Percentiles rank a stretch among this genome's conserved stretches.
Conservation (phyloP, 2,888 invertebrate genomes). For the Pterobdella sp. region DNA sequence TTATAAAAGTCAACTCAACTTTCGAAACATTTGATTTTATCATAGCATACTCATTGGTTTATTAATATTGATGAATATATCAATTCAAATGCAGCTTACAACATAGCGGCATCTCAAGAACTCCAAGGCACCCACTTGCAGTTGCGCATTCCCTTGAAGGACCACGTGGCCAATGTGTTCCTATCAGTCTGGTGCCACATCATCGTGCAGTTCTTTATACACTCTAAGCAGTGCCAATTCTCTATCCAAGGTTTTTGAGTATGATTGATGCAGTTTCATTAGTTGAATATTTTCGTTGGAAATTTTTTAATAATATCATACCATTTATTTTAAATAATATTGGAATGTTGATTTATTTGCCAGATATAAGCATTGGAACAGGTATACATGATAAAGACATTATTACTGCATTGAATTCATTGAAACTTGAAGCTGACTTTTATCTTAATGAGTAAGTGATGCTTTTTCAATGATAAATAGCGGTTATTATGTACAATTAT, state of each 20-base stretch:
- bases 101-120: slow-evolving; percentile 7
- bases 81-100: slow-evolving; percentile 1
- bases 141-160: slow-evolving; percentile 12
- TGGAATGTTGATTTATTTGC: neutral
- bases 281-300: neutral
- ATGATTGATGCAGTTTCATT: neutral
- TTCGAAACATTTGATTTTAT: too few relatives aligned
- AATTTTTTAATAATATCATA: neutral
- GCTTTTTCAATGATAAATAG: neutral
- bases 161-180: slow-evolving; percentile 17
- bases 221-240: slow-evolving; percentile 14
- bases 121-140: neutral
- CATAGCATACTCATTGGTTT: too few relatives aligned
- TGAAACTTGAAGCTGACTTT: slow-evolving; percentile 24
- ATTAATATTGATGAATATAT: too few relatives aligned
- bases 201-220: slow-evolving; percentile 13
- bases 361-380: slow-evolving; percentile 4
- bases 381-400: slow-evolving; percentile 12
- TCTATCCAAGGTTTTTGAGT: slow-evolving; percentile 7
- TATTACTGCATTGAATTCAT: neutral
- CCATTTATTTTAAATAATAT: neutral
- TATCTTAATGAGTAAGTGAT: slow-evolving; percentile 17
- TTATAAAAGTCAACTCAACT: too few relatives aligned
- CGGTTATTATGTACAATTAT: neutral
- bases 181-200: slow-evolving; percentile 18